Base-by-base conservation (phyloP, 2,888 invertebrate genomes). In the Geophilus truncorum region DNA sequence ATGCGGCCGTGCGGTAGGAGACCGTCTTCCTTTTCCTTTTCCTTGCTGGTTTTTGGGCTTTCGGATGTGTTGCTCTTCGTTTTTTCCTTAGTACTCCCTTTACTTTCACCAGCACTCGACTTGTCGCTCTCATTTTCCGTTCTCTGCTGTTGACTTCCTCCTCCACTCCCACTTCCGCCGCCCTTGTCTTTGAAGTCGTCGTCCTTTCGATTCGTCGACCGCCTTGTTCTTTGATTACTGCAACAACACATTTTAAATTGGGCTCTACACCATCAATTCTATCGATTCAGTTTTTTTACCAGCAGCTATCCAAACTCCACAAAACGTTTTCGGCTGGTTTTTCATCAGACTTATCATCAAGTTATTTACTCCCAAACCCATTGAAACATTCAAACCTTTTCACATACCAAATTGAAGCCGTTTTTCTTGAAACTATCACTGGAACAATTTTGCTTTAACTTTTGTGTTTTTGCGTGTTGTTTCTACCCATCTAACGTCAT, bases 171-270 rank as follows among this genome's bases (percentile, higher is more conserved):
- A 23, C 77, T 77, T 36, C 77, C 77, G 10, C 70, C 70, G 12
- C 77, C 77, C 21, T 36, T 32, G 36, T 77, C 77, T 21, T 32
- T 32, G 34, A n/a, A 32, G 21, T 77, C 34, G n/a, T 77, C 77
- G 32, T 77, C 77, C 23, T 77, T 77, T 9, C 77, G 77, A 77
- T 77, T 77, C 1, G 30, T 23, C 15, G 77, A 77, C 36, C 77
- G 32, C 32, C 77, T 28, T 36, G 77, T 9, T 34, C 77, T 77
- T 77, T 77, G 77, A 36, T 77, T 77, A 36, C 77, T 77, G 77
- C 36, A 77, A 77, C 36, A 77, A 77, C 77, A 77, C 77, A 77
- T 77, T 32, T 77, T 36, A 77, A 32, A 77, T 70, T 70, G 10
- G 70, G 70, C 70, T 70, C 70, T 70, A 70, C 70, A 70, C 70